Base-by-base conservation (phyloP, 2,888 invertebrate genomes). In the Thysanoteuthis rhombus region DNA sequence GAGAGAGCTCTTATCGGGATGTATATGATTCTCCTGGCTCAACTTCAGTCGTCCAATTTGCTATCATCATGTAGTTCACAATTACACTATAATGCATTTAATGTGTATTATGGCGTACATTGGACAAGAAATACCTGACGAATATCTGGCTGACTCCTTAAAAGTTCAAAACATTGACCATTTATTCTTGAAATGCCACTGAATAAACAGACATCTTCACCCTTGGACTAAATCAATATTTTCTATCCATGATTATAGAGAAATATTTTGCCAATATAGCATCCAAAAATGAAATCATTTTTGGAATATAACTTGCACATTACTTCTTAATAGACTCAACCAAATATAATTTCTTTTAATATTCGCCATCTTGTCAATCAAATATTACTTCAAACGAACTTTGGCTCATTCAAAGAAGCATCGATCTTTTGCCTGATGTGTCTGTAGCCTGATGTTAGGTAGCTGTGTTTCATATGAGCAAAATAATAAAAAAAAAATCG, bases 301-400 rank as follows among this genome's bases (percentile, higher is more conserved):
- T n/a, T 75, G 75, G 75, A 75, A 75, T n/a, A n/a, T n/a, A 75
- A n/a, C 75, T n/a, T 75, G 75, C 75, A 75, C 75, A 75, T 75
- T 16, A 36, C 75, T 75, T 75, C 75, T n/a, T 75, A 75, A n/a
- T 75, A 75, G 75, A 75, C n/a, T 75, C n/a, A 75, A n/a, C 75
- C 52, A 8, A 75, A 75, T 75, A 75, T 75, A 36, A 36, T 75
- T 75, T 75, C 75, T n/a, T 75, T 75, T 75, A 75, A 75, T 75
- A 75, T 75, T n/a, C n/a, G 75, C 75, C 75, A n/a, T 75, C n/a
- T 75, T 75, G 75, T 75, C 75, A 75, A 75, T 75, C 75, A 75
- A 75, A 75, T 75, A n/a, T 75, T n/a, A 75, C 75, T 75, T 75
- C 75, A 75, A 75, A 75, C 75, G 12, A 75, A n/a, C n/a, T n/a